A percentile compares a stretch with the other conserved stretches of the same genome.
Conservation (phyloP, 2,113 vertebrate species). For the Dicaeum eximium region DNA sequence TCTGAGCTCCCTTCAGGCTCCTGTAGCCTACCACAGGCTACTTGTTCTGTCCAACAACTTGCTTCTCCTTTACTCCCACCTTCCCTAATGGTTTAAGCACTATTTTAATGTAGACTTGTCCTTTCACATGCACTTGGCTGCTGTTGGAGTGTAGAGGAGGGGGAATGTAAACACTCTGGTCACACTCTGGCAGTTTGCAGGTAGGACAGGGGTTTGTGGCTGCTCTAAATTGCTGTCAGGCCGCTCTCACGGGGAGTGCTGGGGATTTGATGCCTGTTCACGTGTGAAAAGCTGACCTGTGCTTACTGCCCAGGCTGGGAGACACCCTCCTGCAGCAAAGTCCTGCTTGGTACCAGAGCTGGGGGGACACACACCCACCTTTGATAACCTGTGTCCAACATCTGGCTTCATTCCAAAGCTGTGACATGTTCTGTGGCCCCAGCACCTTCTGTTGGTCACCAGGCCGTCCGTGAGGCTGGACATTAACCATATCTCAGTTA, state of each 20-base stretch:
- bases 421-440: background rate
- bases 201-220: background rate
- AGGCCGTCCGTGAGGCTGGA: background rate
- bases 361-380: background rate
- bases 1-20: background rate
- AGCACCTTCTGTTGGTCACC: background rate
- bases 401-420: constrained; percentile 24
- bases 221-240: background rate
- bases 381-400: background rate
- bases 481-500: background rate
- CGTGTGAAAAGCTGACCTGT: background rate
- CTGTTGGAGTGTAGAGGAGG: background rate
- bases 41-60: background rate
- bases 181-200: background rate
- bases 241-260: background rate
- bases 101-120: constrained; percentile 12
- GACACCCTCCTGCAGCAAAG: background rate
- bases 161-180: background rate
- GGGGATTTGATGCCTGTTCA: background rate
- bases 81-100: constrained; percentile 17
- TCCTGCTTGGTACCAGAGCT: background rate
- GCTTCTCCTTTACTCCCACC: background rate
- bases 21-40: background rate
- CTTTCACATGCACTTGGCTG: constrained; percentile 21
- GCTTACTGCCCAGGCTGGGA: background rate